Evolutionary conservation across 2,113 vertebrate species (phyloP).

Genomic region (Oreotrochilus melanogaster): DNA sequence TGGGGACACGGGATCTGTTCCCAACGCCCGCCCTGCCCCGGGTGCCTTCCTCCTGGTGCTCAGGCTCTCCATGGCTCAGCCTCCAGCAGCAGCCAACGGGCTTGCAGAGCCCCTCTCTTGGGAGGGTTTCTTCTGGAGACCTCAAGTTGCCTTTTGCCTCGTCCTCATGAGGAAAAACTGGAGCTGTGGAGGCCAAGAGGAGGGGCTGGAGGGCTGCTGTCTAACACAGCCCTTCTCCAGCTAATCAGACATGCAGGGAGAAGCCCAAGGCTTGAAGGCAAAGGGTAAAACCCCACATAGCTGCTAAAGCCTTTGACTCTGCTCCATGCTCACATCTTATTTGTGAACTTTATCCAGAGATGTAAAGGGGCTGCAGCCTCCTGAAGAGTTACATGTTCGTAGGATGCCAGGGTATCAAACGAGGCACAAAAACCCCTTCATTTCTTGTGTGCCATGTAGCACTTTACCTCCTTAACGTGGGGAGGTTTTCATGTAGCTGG

Average conservation of each 20-base stretch:
- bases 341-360: background rate
- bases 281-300: background rate
- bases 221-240: background rate
- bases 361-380: background rate
- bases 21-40: background rate
- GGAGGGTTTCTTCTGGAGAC: background rate
- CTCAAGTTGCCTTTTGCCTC: background rate
- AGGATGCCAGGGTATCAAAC: accelerated
- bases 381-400: background rate
- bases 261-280: background rate
- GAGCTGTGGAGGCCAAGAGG: background rate
- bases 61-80: background rate
- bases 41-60: background rate
- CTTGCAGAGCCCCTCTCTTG: background rate
- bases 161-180: background rate
- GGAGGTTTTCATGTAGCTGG: background rate
- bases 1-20: background rate
- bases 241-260: background rate
- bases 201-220: background rate
- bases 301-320: background rate
- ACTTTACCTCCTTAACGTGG: background rate
- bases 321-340: accelerated
- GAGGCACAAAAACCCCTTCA: background rate
- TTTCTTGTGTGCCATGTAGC: background rate
- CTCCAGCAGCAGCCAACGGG: accelerated